These are phyloP conservation scores for Serrognathus titanus DNA, from an alignment of 2,888 invertebrate genomes.

Conservation along the genomic window DNA sequence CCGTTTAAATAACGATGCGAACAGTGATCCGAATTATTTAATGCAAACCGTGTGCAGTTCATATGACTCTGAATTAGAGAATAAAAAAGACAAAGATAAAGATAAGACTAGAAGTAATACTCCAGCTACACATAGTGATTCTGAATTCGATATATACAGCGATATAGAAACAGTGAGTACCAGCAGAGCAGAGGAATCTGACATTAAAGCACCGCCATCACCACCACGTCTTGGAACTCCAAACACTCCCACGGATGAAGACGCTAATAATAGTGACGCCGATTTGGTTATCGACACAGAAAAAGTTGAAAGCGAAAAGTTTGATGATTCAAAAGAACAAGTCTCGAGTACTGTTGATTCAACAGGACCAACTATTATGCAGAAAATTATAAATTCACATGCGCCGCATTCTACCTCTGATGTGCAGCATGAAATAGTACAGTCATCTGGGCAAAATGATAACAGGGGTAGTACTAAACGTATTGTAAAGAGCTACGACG, in stretches of 20 bases:
- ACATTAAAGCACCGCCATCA: slow-evolving; percentile 41
- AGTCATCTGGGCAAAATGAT: slow-evolving; percentile 35
- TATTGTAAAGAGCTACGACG: slow-evolving; percentile 45
- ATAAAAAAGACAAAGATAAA: slow-evolving; percentile 24
- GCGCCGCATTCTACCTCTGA: slow-evolving; percentile 25
- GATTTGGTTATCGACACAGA: slow-evolving; percentile 57
- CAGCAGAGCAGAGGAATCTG: slow-evolving; percentile 38
- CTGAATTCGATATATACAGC: slow-evolving; percentile 60
- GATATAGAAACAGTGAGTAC: slow-evolving; percentile 56
- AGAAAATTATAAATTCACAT: slow-evolving; percentile 11
- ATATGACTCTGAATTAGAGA: slow-evolving; percentile 6
- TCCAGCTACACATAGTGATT: slow-evolving; percentile 17
- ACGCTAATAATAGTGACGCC: slow-evolving; percentile 50
- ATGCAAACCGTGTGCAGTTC: slow-evolving; percentile 31
- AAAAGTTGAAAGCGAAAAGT: slow-evolving; percentile 29
- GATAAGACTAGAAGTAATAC: slow-evolving; percentile 29
- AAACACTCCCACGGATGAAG: slow-evolving; percentile 49
- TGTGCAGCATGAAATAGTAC: slow-evolving; percentile 36
- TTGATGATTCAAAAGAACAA: slow-evolving; percentile 30
- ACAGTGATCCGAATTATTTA: slow-evolving; percentile 38
- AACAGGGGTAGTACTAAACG: slow-evolving; percentile 23
- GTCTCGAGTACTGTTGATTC: slow-evolving; percentile 24
- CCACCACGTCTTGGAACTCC: slow-evolving; percentile 36
- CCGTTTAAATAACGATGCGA: slow-evolving; percentile 21
- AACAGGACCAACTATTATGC: neutral